Evolutionary conservation across 2,888 invertebrate genomes (phyloP).

Genomic region (Germaria angustata): DNA sequence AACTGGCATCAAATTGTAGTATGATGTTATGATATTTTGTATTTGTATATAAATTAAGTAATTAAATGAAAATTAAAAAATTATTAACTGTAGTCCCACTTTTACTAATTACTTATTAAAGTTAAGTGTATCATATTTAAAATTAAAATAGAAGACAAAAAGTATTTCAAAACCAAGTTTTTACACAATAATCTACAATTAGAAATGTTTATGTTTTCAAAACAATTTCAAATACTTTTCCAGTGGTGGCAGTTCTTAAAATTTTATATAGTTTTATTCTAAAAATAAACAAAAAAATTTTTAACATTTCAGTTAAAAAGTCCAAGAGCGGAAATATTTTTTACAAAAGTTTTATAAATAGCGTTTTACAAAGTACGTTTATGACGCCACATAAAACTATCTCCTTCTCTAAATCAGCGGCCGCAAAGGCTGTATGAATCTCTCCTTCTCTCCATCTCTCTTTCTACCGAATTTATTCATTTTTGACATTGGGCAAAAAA

Average conservation of each 20-base stretch:
- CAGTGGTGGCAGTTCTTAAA: constrained; percentile 3
- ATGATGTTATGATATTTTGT: constrained; percentile 58
- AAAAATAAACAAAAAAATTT: too few species aligned
- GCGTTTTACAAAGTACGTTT: too few species aligned
- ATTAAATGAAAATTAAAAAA: constrained; percentile 27
- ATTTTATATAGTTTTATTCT: too few species aligned
- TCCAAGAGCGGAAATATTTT: too few species aligned
- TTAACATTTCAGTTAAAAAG: too few species aligned
- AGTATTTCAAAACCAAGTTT: background rate
- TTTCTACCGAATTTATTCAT: too few species aligned
- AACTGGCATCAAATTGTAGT: constrained; percentile 11
- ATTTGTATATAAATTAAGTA: constrained; percentile 51
- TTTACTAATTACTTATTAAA: constrained; percentile 47
- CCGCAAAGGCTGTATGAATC: too few species aligned
- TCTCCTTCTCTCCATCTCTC: too few species aligned
- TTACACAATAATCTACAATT: background rate
- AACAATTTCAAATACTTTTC: background rate
- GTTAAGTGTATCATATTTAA: constrained; percentile 26
- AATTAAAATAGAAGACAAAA: constrained; percentile 2
- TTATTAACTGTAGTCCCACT: constrained; percentile 39
- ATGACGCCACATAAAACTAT: too few species aligned
- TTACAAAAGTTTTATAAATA: too few species aligned
- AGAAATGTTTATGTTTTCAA: background rate
- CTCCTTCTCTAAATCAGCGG: too few species aligned
- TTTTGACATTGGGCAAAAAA: too few species aligned